These are phyloP conservation scores for Hippocampus mohnikei DNA, from an alignment of 2,113 vertebrate species.

Conservation along the genomic window DNA sequence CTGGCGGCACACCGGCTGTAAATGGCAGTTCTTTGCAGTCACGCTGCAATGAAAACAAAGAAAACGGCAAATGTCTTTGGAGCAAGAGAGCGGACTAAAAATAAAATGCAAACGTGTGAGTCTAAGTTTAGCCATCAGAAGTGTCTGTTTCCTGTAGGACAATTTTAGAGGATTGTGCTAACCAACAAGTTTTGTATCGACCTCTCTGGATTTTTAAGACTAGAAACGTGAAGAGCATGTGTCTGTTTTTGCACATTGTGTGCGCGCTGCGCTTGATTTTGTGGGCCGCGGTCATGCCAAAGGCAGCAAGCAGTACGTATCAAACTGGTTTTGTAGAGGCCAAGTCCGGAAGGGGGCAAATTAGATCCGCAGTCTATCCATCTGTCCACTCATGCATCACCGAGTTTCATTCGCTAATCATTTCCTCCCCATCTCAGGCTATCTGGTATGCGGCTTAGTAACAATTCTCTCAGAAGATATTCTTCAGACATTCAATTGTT, in stretches of 20 bases:
- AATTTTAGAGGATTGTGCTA: not conserved
- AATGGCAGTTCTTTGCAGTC: not conserved
- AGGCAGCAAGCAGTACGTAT: conserved; percentile 31
- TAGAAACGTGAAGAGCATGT: not conserved
- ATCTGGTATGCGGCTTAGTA: conserved; percentile 17
- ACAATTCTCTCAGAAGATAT: not conserved
- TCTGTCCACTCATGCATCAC: conserved; percentile 39
- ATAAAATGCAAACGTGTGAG: not conserved
- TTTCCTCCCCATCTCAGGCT: conserved; percentile 44
- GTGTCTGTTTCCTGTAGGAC: not conserved
- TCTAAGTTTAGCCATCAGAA: not conserved
- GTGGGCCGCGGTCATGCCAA: conserved; percentile 25
- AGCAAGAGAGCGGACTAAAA: not conserved
- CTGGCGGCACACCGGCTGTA: not conserved
- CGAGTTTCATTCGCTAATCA: conserved; percentile 37
- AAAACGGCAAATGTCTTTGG: not conserved
- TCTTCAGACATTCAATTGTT: not conserved
- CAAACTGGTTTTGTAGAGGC: conserved; percentile 26
- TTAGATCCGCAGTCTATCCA: conserved; percentile 40
- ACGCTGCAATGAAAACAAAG: not conserved
- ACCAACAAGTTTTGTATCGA: conserved; percentile 12
- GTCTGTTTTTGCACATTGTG: not conserved
- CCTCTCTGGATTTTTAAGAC: conserved; percentile 16
- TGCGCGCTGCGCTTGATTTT: not conserved
- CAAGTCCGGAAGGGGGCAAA: conserved; percentile 38